These are phyloP conservation scores for Drosophila colorata DNA, from an alignment of 2,888 invertebrate species.

Conservation along the genomic window DNA sequence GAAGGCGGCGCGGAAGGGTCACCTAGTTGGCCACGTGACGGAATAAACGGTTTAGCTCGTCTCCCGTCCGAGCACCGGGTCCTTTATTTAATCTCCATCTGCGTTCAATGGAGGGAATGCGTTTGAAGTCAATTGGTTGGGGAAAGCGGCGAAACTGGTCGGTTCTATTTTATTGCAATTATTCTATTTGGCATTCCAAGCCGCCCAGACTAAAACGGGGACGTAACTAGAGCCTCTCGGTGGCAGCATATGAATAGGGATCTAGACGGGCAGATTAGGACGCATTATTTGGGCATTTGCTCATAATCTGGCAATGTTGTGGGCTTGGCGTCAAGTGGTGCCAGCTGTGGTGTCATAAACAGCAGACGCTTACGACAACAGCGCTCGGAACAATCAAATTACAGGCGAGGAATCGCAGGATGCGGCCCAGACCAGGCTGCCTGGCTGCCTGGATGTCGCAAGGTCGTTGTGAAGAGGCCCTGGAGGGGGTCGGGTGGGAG, in stretches of 20 bases:
- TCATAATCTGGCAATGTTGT: conserved; percentile 34
- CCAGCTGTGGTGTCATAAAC: conserved; percentile 47
- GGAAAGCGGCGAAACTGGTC: conserved; percentile 28
- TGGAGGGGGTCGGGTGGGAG: background rate
- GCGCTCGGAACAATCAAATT: conserved; percentile 58
- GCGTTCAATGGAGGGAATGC: conserved; percentile 1
- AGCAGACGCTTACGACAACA: conserved; percentile 38
- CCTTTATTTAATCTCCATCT: background rate
- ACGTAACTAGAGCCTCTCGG: background rate
- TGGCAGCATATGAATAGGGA: background rate
- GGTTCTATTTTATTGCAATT: conserved; percentile 41
- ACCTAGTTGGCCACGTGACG: no score
- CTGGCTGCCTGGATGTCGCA: background rate
- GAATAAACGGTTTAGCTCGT: no score
- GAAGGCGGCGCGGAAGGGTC: no score
- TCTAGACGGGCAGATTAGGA: conserved; percentile 31
- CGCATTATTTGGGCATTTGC: conserved; percentile 53
- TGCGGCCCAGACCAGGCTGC: background rate
- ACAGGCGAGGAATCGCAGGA: conserved; percentile 12
- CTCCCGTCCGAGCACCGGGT: no score
- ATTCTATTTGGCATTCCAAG: conserved; percentile 26
- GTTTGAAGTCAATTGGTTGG: conserved; percentile 30
- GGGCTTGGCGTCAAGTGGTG: conserved; percentile 3
- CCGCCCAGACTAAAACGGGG: background rate
- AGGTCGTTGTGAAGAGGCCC: conserved; percentile 4